phyloP scores from a whole-genome alignment of 2,113 vertebrate species.

The Callospermophilus lateralis region DNA sequence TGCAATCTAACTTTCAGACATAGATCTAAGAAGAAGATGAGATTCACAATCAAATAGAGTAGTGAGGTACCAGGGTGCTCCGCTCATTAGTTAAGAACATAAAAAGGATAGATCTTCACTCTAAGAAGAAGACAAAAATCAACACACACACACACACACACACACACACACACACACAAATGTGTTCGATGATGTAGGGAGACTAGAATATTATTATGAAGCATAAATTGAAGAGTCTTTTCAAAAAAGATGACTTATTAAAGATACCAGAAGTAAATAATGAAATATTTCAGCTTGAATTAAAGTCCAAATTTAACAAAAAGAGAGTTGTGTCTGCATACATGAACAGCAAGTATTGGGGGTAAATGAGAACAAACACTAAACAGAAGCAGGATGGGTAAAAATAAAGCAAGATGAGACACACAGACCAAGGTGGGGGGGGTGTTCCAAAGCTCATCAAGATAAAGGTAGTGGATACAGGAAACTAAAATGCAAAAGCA shows the following conservation, averaged over 20 bases:
- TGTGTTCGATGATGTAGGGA: neutral
- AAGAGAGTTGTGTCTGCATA: neutral
- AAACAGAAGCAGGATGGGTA: neutral
- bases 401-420: neutral
- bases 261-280: neutral
- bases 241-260: neutral
- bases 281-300: neutral
- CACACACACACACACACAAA: no score
- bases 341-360: rapidly evolving
- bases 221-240: neutral
- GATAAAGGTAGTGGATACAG: neutral
- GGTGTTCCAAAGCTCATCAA: neutral
- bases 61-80: neutral
- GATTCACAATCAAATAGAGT: conserved; percentile 15
- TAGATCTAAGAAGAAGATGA: neutral
- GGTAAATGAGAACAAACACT: neutral
- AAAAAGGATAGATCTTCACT: neutral
- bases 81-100: neutral
- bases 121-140: neutral
- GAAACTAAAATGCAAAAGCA: neutral
- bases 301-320: neutral
- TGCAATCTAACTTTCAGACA: neutral
- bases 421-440: neutral
- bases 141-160: no score
- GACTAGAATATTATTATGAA: neutral